Evolutionary conservation across 1,140 invertebrate genomes (phyloP), one percentile per base, ranked within the genome.

Genomic region (Littorina saxatilis): DNA sequence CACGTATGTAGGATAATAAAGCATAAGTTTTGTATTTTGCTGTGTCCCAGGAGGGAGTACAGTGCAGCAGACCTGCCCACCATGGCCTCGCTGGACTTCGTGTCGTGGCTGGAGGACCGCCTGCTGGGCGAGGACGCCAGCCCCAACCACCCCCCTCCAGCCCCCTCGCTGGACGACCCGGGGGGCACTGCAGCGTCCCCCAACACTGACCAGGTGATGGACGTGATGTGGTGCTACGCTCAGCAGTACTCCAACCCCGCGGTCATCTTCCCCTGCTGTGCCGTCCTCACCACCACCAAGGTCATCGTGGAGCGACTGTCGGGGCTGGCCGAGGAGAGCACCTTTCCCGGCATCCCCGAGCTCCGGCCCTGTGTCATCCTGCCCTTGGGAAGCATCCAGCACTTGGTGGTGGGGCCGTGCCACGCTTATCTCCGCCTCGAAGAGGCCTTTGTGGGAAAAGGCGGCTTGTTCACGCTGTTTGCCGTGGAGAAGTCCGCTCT

Each of bases 151-250:
- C 55, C 55, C 5, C 55, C 55, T 23, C 9, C 55, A 5, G 11
- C 63, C 37, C 20, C 37, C 11, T 17, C 3, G 35, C 32, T 13
- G 1, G 35, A 68, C 79, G 2, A 23, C 2, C 17, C 20, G 20
- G 20, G 17, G 72, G 9, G 20, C 40, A 72, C 39, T 52, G 20
- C 70, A 5, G 55, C 27, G 43, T 27, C 32, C 58, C 13, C 39
- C 70, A n/a, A n/a, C n/a, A n/a, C n/a, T n/a, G 87, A 89, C 35
- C 73, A 84, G 40, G 79, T 89, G 20, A 63, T 86, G 39, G 85
- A 89, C 75, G 79, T 92, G 0, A 73, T 92, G 35, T 92, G 91
- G 91, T 91, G 90, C 81, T 79, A 84, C 5, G 88, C 84, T 50
- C 70, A 90, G n/a, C 88, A 89, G 70, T 90, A 87, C 63, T 88